Evolutionary conservation across 2,113 vertebrate genomes (phyloP), one percentile per base, ranked within the genome.

Genomic region (Vidua chalybeata): DNA sequence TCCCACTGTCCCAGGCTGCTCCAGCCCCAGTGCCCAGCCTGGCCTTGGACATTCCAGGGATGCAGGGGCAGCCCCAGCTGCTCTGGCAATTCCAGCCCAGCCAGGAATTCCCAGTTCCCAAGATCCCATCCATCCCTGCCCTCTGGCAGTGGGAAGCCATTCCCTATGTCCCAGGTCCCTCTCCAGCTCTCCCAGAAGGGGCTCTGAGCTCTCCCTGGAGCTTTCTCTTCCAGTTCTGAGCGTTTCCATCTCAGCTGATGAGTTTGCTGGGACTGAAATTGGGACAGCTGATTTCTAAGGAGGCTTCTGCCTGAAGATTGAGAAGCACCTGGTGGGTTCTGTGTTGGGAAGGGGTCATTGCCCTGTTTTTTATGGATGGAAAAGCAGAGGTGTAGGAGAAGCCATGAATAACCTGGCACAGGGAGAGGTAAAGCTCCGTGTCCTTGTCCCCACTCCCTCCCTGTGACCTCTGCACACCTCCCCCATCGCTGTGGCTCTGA

Each of bases 1-100:
- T 67, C 0, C 59, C 61, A 21, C 10, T 6, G 0, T 26, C 35
- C 45, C 72, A 67, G 52, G 13, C 0, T n/a, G 54, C 7, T 51
- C 72, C 80, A 49, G 1, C 11, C 43, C 52, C 21, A 55, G 1
- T 45, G 10, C 33, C 78, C 81, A 67, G 0, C 30, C 83, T 59
- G 31, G 14, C 37, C 21, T 77, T 4, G 63, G 54, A 0, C 54
- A 67, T 13, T 0, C 10, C 72, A 68, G 37, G 62, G 72, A 35
- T 86, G 8, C 83, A 58, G 62, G 43, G 7, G 13, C 67, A 83
- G 67, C 37, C 80, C 12, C 56, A 83, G 67, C 26, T 85, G 1
- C 56, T 72, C 81, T 84, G 81, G 58, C 2, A 73, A 73, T 69
- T 18, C 43, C 54, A 69, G 1, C 6, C 37, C 64, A 82, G 66